phyloP scores from a whole-genome alignment of 1,140 invertebrate species.

The Hirudo medicinalis region DNA sequence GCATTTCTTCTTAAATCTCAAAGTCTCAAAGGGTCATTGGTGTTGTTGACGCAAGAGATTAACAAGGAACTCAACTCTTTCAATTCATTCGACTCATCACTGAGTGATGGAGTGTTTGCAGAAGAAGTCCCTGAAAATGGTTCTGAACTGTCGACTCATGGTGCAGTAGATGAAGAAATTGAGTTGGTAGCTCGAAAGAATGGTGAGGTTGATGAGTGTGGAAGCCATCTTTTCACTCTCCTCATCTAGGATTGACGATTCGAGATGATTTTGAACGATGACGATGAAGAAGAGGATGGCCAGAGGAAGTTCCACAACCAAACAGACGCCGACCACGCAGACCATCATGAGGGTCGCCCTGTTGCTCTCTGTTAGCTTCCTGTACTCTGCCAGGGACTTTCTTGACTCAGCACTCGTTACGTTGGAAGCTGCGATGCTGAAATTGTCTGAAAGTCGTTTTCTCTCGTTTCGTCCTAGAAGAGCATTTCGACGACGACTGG shows the following conservation, averaged over 20 bases:
- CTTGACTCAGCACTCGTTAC: too few species aligned
- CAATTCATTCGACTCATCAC: too few species aligned
- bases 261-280: constrained; percentile 27
- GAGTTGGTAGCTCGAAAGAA: constrained; percentile 65
- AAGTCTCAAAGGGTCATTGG: too few species aligned
- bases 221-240: background rate
- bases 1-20: too few species aligned
- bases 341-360: constrained; percentile 82
- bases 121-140: constrained; percentile 52
- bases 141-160: constrained; percentile 77
- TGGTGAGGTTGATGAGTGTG: constrained; percentile 51
- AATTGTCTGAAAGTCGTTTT: constrained; percentile 31
- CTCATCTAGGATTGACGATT: background rate
- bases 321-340: constrained; percentile 31
- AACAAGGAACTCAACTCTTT: too few species aligned
- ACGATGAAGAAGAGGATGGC: constrained; percentile 20
- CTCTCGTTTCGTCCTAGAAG: constrained; percentile 67
- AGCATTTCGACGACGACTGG: constrained; percentile 56
- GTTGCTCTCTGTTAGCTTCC: constrained; percentile 65
- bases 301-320: constrained; percentile 25
- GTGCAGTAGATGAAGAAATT: constrained; percentile 76
- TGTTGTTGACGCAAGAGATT: too few species aligned
- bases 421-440: too few species aligned
- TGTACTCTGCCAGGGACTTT: constrained; percentile 57
- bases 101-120: background rate